Evolutionary conservation across 1,140 invertebrate genomes (phyloP), one percentile per base, ranked within the genome.

Genomic region (Sinonovacula constricta): DNA sequence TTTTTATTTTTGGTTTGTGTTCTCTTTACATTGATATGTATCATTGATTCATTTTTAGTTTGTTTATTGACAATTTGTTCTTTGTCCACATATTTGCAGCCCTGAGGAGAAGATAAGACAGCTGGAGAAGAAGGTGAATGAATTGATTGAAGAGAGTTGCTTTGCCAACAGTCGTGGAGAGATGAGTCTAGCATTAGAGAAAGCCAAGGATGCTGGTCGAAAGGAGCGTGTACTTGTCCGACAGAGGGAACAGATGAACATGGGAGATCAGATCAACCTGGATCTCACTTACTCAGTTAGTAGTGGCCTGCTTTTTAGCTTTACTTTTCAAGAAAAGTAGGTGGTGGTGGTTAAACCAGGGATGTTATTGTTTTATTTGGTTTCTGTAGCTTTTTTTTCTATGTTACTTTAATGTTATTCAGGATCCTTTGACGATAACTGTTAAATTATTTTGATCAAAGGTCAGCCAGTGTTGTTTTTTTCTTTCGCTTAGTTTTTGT

Each of bases 201-300:
- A 97, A 90, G 98, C 98, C 0, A 98, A 99, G 91, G 98, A 99
- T 92, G 97, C 98, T 18, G 97, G 96, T 0, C 94, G 96, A 10
- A 95, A 98, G 89, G 98, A 99, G 90, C 79, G 91, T 78, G 95
- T 95, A 79, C 90, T 99, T n/a, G 96, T 97, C 70, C 92, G 95
- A 80, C 93, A 97, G 87, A 95, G 97, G 84, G 97, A 98, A 90
- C 97, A 99, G 90, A 93, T 95, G 79, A 95, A 95, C 54, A 92
- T 97, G 67, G 95, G 94, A 59, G 96, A 98, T 70, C 94, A 93
- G 74, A 96, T 97, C 83, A 98, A 99, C 90, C 93, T 98, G 80
- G 97, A 99, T 87, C 92, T 99, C 14, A 98, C 97, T 7, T 98
- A 97, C 92, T 95, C 96, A 70, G 97, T 98, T 92, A 93, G 90